These are phyloP conservation scores for Camponotus vicinus DNA, from an alignment of 1,140 invertebrate genomes.

Conservation along the genomic window DNA sequence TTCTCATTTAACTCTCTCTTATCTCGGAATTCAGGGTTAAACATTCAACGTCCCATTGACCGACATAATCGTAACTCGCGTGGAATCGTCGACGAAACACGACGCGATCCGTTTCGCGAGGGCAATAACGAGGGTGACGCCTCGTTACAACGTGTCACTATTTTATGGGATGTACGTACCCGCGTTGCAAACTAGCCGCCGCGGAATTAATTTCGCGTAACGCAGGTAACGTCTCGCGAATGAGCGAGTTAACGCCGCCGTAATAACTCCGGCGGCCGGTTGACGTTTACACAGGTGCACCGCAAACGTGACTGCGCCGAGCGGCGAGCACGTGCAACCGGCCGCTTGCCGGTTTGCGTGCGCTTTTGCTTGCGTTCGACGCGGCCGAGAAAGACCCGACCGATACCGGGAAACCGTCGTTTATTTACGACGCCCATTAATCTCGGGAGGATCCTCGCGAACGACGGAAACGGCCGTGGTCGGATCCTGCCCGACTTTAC, in stretches of 20 bases:
- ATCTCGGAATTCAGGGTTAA: background rate
- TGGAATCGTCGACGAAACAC: slow-evolving; percentile 14
- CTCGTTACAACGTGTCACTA: slow-evolving; percentile 48
- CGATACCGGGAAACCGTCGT: slow-evolving; percentile 45
- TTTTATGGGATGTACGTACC: slow-evolving; percentile 20
- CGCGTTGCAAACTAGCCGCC: slow-evolving; percentile 38
- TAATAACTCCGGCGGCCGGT: slow-evolving; percentile 65
- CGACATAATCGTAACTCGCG: slow-evolving; percentile 7
- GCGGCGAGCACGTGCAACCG: slow-evolving; percentile 2
- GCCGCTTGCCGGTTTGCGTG: slow-evolving; percentile 51
- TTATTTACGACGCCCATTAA: slow-evolving; percentile 65
- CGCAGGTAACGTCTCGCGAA: slow-evolving; percentile 63
- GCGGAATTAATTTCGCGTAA: slow-evolving; percentile 69
- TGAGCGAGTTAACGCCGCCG: slow-evolving; percentile 67
- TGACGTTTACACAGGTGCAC: slow-evolving; percentile 71
- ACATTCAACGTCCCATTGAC: background rate
- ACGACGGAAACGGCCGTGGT: slow-evolving; percentile 46
- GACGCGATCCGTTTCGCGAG: slow-evolving; percentile 1
- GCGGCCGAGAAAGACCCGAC: background rate
- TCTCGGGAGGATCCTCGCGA: slow-evolving; percentile 35
- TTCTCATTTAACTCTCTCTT: background rate
- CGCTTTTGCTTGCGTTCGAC: slow-evolving; percentile 2
- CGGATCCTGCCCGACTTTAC: slow-evolving; percentile 50
- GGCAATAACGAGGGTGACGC: slow-evolving; percentile 31
- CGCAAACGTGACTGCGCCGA: slow-evolving; percentile 62